Conservation (phyloP, 2,113 vertebrate genomes). For the Podarcis cretensis region DNA sequence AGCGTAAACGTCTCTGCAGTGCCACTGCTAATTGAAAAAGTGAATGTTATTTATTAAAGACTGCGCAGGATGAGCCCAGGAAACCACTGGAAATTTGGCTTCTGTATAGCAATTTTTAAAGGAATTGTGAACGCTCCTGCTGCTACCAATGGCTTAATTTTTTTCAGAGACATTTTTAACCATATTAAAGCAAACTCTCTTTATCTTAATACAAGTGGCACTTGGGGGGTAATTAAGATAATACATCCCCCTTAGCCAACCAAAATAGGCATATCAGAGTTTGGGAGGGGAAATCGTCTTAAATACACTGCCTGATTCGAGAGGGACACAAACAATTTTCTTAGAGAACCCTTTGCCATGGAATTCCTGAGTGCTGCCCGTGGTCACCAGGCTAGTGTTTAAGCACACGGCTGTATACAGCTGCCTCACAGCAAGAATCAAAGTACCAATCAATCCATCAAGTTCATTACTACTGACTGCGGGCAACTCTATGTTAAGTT, state of each 20-base stretch:
- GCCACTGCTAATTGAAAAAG: not conserved
- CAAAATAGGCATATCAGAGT: not conserved
- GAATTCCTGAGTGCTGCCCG: not conserved
- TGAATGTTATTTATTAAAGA: not conserved
- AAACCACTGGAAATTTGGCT: conserved; percentile 24
- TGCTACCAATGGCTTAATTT: not conserved
- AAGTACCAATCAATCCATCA: not conserved
- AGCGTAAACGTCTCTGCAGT: not conserved
- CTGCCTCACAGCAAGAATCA: too few relatives aligned
- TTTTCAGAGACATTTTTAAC: not conserved
- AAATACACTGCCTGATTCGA: not conserved
- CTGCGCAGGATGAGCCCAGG: not conserved
- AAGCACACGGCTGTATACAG: not conserved
- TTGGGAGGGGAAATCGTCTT: not conserved
- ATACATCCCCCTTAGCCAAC: not conserved
- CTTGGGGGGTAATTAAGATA: not conserved
- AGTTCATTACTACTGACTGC: not conserved
- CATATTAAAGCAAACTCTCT: not conserved
- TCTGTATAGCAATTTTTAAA: not conserved
- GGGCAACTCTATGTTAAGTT: not conserved
- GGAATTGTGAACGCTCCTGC: not conserved
- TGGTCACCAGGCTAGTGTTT: not conserved
- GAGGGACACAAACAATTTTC: not conserved
- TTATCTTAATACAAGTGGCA: not conserved
- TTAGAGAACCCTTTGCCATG: not conserved